Evolutionary conservation across 2,797 vertebrate genomes (phyloP).

Genomic region (Thamnophis elegans): DNA sequence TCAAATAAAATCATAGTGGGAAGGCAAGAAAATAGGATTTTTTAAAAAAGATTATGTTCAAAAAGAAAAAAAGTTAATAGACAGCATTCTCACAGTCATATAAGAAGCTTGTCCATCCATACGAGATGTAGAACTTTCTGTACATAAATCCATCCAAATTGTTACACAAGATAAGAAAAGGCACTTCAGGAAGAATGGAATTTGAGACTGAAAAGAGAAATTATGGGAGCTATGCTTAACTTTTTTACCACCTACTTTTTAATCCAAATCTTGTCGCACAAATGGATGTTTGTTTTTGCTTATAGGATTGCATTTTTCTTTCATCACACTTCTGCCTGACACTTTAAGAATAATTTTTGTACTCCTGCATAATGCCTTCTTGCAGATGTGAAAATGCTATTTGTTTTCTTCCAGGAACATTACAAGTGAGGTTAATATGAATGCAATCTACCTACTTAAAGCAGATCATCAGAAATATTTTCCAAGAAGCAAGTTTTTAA

Average conservation of each 20-base stretch:
- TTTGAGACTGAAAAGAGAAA: not conserved
- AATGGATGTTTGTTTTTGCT: not conserved
- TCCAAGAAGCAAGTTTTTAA: not conserved
- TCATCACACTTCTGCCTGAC: not conserved
- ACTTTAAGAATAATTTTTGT: not conserved
- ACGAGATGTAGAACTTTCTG: not conserved
- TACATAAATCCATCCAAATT: not conserved
- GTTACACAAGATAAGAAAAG: not conserved
- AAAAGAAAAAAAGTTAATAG: not conserved
- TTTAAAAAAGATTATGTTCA: not conserved
- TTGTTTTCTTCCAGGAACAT: not conserved
- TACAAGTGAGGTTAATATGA: not conserved
- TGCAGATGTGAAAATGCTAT: not conserved
- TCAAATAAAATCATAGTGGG: not conserved
- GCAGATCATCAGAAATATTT: not conserved
- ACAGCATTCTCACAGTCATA: not conserved
- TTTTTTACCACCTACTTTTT: not conserved
- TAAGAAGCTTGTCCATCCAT: not conserved
- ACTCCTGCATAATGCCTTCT: not conserved
- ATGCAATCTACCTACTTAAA: not conserved
- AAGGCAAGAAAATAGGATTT: not conserved
- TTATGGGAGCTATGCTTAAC: not conserved
- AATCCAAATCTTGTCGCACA: not conserved
- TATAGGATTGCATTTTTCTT: not conserved
- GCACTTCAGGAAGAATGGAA: not conserved